phyloP scores from a whole-genome alignment of 2,888 invertebrate genomes.

The Abrostola triplasia region DNA sequence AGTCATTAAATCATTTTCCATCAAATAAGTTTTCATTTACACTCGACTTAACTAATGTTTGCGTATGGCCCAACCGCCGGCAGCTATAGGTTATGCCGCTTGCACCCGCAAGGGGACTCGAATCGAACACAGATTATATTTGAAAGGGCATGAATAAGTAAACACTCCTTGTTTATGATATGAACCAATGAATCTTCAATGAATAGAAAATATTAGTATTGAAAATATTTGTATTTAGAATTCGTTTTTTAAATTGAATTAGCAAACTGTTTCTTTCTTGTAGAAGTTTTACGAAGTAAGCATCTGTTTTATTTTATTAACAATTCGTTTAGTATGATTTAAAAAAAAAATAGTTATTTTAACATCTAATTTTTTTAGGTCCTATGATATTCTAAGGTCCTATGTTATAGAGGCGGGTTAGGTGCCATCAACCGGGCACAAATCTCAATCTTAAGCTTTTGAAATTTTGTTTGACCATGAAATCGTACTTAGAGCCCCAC shows the following conservation, averaged over 20 bases:
- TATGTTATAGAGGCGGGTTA: too few relatives aligned
- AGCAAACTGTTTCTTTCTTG: background rate
- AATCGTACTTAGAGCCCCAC: too few relatives aligned
- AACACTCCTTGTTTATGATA: constrained; percentile 47
- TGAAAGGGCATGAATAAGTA: constrained; percentile 52
- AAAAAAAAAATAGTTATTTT: too few relatives aligned
- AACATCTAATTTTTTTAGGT: too few relatives aligned
- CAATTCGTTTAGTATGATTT: too few relatives aligned
- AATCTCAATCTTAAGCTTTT: too few relatives aligned
- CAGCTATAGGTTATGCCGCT: constrained; percentile 47
- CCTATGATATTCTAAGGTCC: too few relatives aligned
- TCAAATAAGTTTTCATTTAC: constrained; percentile 62
- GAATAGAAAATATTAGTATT: background rate
- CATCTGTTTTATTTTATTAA: too few relatives aligned
- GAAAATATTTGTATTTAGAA: background rate
- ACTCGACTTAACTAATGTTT: constrained; percentile 56
- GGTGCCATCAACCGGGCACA: too few relatives aligned
- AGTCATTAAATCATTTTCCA: constrained; percentile 62
- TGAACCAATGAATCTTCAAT: constrained; percentile 13
- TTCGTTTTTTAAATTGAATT: background rate
- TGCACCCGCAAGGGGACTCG: constrained; percentile 27
- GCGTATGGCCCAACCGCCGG: constrained; percentile 47
- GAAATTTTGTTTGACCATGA: too few relatives aligned
- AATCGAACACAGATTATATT: constrained; percentile 38
- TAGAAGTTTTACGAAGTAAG: background rate